Conservation (phyloP, 2,888 invertebrate species). For the Notodonta dromedarius region DNA sequence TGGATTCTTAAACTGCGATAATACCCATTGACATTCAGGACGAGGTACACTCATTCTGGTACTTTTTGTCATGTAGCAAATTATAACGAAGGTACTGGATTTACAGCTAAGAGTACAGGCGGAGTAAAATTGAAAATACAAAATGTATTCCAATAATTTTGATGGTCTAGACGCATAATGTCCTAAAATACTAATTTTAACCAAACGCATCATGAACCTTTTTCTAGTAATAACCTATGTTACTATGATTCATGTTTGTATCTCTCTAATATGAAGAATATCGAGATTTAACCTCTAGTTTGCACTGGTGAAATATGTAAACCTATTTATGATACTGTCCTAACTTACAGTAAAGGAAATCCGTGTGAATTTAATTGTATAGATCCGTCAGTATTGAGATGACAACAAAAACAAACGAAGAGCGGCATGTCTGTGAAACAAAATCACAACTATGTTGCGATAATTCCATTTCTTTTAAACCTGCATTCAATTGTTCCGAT, state of each 20-base stretch:
- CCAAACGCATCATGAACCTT: too few relatives aligned
- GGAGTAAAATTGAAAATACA: background rate
- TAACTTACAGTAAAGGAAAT: background rate
- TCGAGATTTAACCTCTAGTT: background rate
- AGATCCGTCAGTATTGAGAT: background rate
- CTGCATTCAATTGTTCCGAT: slow-evolving; percentile 42
- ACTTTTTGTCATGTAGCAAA: slow-evolving; percentile 44
- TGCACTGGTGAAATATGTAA: too few relatives aligned
- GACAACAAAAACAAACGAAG: background rate
- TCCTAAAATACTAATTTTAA: too few relatives aligned
- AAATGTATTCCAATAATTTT: too few relatives aligned
- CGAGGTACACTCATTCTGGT: slow-evolving; percentile 37
- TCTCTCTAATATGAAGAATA: background rate
- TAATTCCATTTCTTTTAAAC: slow-evolving; percentile 32
- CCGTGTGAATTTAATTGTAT: background rate
- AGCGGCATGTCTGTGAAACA: background rate
- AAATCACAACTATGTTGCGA: slow-evolving; percentile 20
- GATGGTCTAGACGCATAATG: too few relatives aligned
- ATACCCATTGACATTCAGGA: slow-evolving; percentile 41
- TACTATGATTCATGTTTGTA: background rate
- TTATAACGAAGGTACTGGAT: slow-evolving; percentile 39
- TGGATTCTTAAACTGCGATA: background rate
- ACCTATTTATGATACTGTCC: too few relatives aligned
- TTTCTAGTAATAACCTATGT: too few relatives aligned
- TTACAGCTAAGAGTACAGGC: slow-evolving; percentile 25